A percentile compares a stretch with the other conserved stretches of the same genome.
Conservation (phyloP, 1,140 invertebrate species). For the Drosophila biarmipes region DNA sequence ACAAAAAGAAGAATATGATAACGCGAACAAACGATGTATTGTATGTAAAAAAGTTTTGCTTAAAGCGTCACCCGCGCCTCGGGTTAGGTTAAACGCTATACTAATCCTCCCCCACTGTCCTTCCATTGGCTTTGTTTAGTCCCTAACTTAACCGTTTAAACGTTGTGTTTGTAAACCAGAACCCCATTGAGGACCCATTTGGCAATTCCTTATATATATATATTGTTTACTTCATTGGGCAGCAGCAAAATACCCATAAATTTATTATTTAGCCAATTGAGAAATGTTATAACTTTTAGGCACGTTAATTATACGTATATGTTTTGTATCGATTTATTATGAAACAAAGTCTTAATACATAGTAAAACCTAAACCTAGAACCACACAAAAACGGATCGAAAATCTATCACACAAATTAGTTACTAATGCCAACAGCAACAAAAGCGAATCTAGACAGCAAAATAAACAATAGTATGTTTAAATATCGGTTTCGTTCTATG, state of each 20-base stretch:
- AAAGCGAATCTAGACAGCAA: slow-evolving; percentile 30
- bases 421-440: slow-evolving; percentile 56
- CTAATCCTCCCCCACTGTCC: slow-evolving; percentile 45
- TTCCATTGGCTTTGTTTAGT: slow-evolving; percentile 55
- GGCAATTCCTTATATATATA: slow-evolving; percentile 64
- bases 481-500: slow-evolving; percentile 72
- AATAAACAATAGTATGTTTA: slow-evolving; percentile 43
- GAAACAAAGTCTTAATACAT: slow-evolving; percentile 26
- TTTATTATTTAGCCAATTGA: slow-evolving; percentile 78
- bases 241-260: slow-evolving; percentile 56
- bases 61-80: slow-evolving; percentile 54
- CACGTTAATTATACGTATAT: slow-evolving; percentile 72
- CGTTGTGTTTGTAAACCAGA: slow-evolving; percentile 50
- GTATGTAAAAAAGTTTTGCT: slow-evolving; percentile 58
- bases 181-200: slow-evolving; percentile 51
- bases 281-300: slow-evolving; percentile 74
- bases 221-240: slow-evolving; percentile 73
- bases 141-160: slow-evolving; percentile 26
- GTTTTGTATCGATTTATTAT: slow-evolving; percentile 70
- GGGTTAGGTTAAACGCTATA: slow-evolving; percentile 71
- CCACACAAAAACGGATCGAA: slow-evolving; percentile 23
- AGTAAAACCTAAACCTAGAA: slow-evolving; percentile 28
- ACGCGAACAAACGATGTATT: slow-evolving; percentile 53
- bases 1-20: slow-evolving; percentile 50
- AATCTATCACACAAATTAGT: slow-evolving; percentile 72